Evolutionary conservation across 2,113 vertebrate genomes (phyloP).

Genomic region (Corythoichthys haematopterus): DNA sequence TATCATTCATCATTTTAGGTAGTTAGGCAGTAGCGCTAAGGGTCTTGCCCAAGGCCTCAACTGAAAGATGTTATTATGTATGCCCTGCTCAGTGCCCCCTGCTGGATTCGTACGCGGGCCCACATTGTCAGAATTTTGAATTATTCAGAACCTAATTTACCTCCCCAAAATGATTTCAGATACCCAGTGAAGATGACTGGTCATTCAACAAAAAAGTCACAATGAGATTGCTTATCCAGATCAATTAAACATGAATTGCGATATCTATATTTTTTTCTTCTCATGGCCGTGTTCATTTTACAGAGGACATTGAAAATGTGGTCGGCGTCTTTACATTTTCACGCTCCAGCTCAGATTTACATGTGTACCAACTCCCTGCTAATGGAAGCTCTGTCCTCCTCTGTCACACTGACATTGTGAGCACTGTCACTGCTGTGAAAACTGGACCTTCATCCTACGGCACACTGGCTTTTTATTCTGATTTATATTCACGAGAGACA

Average conservation of each 20-base stretch:
- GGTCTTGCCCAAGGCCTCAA: too few species aligned
- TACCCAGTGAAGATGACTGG: background rate
- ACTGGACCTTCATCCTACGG: conserved; percentile 22
- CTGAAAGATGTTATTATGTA: too few species aligned
- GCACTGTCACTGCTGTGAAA: conserved; percentile 15
- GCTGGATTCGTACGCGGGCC: too few species aligned
- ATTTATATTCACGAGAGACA: conserved; percentile 48
- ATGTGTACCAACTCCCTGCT: conserved; percentile 23
- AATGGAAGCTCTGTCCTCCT: conserved; percentile 58
- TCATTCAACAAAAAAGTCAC: background rate
- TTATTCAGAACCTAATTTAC: background rate
- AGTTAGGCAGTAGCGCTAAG: too few species aligned
- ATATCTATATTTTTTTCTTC: background rate
- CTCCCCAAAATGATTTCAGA: background rate
- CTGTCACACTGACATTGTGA: conserved; percentile 60
- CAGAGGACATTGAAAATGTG: conserved; percentile 16
- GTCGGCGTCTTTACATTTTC: background rate
- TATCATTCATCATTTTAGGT: too few species aligned
- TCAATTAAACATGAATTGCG: background rate
- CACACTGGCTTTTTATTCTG: conserved; percentile 13
- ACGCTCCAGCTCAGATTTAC: conserved; percentile 30
- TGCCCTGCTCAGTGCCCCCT: too few species aligned
- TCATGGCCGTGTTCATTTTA: background rate
- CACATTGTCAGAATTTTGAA: too few species aligned
- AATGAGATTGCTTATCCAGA: background rate